Conservation (phyloP, 1,140 invertebrate species). For the Uloborus diversus region DNA sequence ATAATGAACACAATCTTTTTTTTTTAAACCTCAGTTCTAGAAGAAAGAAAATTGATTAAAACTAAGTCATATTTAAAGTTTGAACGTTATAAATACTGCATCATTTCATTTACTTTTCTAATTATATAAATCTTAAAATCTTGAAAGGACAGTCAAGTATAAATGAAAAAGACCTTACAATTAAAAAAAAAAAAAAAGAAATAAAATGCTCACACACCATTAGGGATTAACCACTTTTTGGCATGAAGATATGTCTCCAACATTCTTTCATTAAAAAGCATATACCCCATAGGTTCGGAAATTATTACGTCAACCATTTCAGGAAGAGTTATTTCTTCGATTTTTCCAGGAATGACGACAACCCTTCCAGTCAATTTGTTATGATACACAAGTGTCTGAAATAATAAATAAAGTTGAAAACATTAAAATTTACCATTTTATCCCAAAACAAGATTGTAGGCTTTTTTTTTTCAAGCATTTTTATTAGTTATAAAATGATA, state of each 20-base stretch:
- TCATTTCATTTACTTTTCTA: background rate
- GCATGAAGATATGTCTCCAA: constrained; percentile 98
- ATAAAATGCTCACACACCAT: constrained; percentile 74
- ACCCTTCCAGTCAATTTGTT: constrained; percentile 90
- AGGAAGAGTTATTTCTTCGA: constrained; percentile 96
- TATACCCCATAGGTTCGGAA: constrained; percentile 99
- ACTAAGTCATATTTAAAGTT: background rate
- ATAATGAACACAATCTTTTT: too few species aligned
- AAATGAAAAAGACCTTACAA: background rate
- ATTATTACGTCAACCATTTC: constrained; percentile 97
- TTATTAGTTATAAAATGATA: too few species aligned
- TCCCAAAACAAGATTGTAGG: background rate
- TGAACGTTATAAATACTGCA: background rate
- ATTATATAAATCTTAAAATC: too few species aligned
- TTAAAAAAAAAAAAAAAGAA: too few species aligned
- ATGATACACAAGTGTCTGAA: constrained; percentile 81
- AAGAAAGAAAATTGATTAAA: background rate
- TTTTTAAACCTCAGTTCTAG: background rate
- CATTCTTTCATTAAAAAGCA: constrained; percentile 99
- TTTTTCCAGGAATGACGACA: constrained; percentile 94
- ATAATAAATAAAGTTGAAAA: background rate
- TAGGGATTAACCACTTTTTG: constrained; percentile 95
- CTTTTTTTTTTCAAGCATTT: too few species aligned
- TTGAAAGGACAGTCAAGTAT: too few species aligned
- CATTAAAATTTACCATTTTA: too few species aligned